These are phyloP conservation scores for Erythrolamprus reginae DNA, from an alignment of 2,113 vertebrate species.

Conservation along the genomic window DNA sequence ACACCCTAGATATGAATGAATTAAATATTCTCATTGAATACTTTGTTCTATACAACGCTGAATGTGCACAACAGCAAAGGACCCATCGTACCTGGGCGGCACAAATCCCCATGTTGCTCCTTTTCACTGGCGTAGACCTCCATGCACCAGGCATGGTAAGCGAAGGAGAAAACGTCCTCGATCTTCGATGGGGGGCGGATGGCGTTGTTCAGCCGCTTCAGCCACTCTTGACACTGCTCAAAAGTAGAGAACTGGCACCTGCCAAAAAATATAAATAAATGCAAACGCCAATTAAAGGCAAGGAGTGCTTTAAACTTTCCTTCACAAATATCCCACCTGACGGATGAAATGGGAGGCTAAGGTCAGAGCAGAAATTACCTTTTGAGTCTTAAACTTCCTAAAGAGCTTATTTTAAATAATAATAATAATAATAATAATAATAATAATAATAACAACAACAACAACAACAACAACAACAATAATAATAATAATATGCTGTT, in stretches of 20 bases:
- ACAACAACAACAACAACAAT: too few relatives aligned
- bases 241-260: constrained; percentile 97
- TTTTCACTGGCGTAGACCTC: constrained; percentile 92
- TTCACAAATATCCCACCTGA: neutral
- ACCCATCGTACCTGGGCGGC: constrained; percentile 80
- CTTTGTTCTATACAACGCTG: too few relatives aligned
- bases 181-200: constrained; percentile 85
- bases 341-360: constrained; percentile 4
- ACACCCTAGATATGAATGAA: too few relatives aligned
- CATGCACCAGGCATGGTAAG: constrained; percentile 96
- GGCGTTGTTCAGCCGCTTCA: constrained; percentile 82
- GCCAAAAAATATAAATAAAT: constrained; percentile 40
- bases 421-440: too few relatives aligned
- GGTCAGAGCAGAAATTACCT: neutral
- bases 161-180: constrained; percentile 95
- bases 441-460: too few relatives aligned
- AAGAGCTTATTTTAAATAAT: too few relatives aligned
- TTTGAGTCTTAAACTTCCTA: neutral
- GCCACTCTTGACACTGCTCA: constrained; percentile 96
- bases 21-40: too few relatives aligned
- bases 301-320: neutral
- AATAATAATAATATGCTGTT: too few relatives aligned
- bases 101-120: constrained; percentile 92
- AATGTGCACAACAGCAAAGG: too few relatives aligned
- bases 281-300: constrained; percentile 4